phyloP scores from a whole-genome alignment of 2,888 invertebrate genomes.

The Drosophila kambysellisi region DNA sequence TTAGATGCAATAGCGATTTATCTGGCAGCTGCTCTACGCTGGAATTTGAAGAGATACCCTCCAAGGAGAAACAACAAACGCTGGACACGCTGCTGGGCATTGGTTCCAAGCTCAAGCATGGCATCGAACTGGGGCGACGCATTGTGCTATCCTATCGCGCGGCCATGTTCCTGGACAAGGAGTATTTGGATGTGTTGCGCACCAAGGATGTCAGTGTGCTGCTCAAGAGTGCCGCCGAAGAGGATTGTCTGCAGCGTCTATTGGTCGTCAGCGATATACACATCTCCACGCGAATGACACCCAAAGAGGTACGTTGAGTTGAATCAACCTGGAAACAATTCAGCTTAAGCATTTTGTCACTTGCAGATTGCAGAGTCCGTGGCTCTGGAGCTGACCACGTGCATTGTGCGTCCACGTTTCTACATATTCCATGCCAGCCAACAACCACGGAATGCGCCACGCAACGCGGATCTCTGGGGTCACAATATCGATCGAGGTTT shows the following conservation, averaged over 20 bases:
- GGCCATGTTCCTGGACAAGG: conserved; percentile 87
- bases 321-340: not conserved
- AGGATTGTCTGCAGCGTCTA: conserved; percentile 87
- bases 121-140: conserved; percentile 86
- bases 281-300: conserved; percentile 86
- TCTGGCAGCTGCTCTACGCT: conserved; percentile 81
- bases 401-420: conserved; percentile 85
- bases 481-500: conserved; percentile 86
- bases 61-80: conserved; percentile 83
- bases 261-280: conserved; percentile 88
- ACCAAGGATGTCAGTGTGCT: conserved; percentile 86
- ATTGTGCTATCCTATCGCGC: conserved; percentile 87
- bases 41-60: conserved; percentile 84
- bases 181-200: conserved; percentile 86
- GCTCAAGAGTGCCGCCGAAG: conserved; percentile 86
- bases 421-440: conserved; percentile 83
- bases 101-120: conserved; percentile 86
- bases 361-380: conserved; percentile 86
- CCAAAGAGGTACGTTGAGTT: conserved; percentile 83
- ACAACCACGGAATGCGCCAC: conserved; percentile 71
- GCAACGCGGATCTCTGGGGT: conserved; percentile 85
- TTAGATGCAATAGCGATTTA: conserved; percentile 66
- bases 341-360: not conserved
- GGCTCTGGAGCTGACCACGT: conserved; percentile 86
- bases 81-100: conserved; percentile 85